Evolutionary conservation across 2,797 vertebrate genomes (phyloP).

Genomic region (Esox masquinongy): DNA sequence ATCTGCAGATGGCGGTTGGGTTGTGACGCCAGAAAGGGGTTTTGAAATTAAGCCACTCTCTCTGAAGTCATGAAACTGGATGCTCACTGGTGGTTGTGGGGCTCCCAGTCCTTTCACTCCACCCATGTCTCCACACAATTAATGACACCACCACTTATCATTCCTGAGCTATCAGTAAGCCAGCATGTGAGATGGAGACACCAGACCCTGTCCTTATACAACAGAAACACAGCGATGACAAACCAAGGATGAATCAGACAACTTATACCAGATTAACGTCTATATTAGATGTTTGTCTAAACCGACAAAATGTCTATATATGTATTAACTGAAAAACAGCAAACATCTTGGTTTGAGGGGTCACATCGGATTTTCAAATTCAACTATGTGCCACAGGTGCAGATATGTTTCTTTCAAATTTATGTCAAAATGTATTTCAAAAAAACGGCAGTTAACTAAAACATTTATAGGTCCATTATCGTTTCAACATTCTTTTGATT

Average conservation of each 20-base stretch:
- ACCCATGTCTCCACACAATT: constrained; percentile 45
- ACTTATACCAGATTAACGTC: no score
- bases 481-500: no score
- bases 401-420: no score
- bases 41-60: constrained; percentile 25
- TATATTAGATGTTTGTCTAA: no score
- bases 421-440: no score
- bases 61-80: constrained; percentile 56
- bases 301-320: no score
- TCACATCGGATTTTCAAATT: no score
- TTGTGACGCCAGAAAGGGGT: not conserved
- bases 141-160: constrained; percentile 65
- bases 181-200: constrained; percentile 48
- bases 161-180: constrained; percentile 62
- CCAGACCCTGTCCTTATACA: constrained; percentile 52
- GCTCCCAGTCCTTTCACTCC: constrained; percentile 15
- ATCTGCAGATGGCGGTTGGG: not conserved
- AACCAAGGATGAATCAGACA: not conserved
- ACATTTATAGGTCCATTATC: no score
- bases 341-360: no score
- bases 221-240: constrained; percentile 21
- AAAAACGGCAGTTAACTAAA: no score
- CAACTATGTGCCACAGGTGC: no score
- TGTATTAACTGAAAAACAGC: no score
- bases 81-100: constrained; percentile 45